Conservation (phyloP, 1,140 invertebrate species). For the Drosophila ananassae region DNA sequence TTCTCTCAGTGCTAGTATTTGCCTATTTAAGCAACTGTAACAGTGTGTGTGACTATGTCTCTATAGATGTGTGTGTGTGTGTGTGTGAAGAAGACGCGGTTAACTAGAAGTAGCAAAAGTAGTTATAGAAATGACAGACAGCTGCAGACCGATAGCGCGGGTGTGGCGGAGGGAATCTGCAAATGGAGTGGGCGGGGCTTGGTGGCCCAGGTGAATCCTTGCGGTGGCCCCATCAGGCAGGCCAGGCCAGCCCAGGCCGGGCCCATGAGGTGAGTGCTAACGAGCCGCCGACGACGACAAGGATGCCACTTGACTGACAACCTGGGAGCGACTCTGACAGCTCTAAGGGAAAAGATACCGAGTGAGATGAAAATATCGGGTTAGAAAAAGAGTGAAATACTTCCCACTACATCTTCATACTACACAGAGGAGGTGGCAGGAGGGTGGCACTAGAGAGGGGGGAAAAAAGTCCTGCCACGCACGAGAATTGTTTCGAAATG, state of each 20-base stretch:
- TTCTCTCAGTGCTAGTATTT: slow-evolving; percentile 38
- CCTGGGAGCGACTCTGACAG: slow-evolving; percentile 51
- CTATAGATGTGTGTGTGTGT: slow-evolving; percentile 15
- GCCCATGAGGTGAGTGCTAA: slow-evolving; percentile 66
- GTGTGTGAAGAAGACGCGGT: slow-evolving; percentile 43
- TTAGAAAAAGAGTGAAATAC: slow-evolving; percentile 2
- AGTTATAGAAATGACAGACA: slow-evolving; percentile 81
- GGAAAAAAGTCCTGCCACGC: slow-evolving; percentile 21
- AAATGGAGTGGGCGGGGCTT: slow-evolving; percentile 4
- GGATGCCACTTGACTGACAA: slow-evolving; percentile 77
- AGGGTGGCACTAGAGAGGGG: too few relatives aligned
- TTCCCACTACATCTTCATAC: slow-evolving; percentile 15
- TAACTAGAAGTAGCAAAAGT: slow-evolving; percentile 80
- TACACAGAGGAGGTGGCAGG: neutral
- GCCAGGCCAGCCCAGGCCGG: slow-evolving; percentile 2
- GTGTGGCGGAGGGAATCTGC: neutral
- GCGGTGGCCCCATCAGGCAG: slow-evolving; percentile 30
- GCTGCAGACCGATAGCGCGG: slow-evolving; percentile 38
- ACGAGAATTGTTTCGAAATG: slow-evolving; percentile 74
- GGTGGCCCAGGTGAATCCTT: slow-evolving; percentile 25
- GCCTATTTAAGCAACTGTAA: slow-evolving; percentile 24
- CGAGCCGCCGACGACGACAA: slow-evolving; percentile 60
- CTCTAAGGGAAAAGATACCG: slow-evolving; percentile 13
- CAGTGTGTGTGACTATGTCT: too few relatives aligned
- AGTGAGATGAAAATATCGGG: slow-evolving; percentile 7